Base-by-base conservation (phyloP, 2,797 vertebrate genomes). In the Rhinatrema bivittatum region DNA sequence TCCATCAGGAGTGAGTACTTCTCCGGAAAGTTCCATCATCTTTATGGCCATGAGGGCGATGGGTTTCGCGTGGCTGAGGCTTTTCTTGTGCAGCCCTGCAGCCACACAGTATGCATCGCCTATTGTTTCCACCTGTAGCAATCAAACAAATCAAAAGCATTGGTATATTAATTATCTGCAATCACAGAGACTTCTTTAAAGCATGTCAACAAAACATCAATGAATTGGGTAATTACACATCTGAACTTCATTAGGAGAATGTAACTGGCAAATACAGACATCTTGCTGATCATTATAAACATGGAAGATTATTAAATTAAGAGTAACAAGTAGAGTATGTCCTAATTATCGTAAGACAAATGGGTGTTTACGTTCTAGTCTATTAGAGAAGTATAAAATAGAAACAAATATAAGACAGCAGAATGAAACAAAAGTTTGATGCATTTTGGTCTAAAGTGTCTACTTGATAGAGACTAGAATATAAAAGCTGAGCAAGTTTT, bases 1-100 rank as follows among this genome's bases (percentile, higher is more conserved):
- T 39, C 85, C 91, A 16, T 98, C 92, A 1, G 96, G 96, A 9
- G 94, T 98, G 21, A 97, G 76, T 39, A 99, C 96, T 62, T 99
- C 94, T 71, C 97, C 94, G 5, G 96, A 97, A 24, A 98, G 91
- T 32, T 97, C 93, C 80, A 99, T 99, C 96, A 99, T 99, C 85
- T 97, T 97, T 70, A 99, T 72, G 25, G 96, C 93, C 96, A 99
- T 99, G 50, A 93, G 84, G 15, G 93, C 96, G 20, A 98, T 98
- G 22, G 91, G 91, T 56, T 89, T 93, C 2, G 96, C 92, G 0
- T 99, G 96, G 60, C 90, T 91, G 51, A 93, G 88, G 30, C 90
- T 94, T 67, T 97, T 96, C 63, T 90, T 87, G 55, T 97, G 96
- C 36, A 99, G 91, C 25, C 96, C 96, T 31, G 88, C 86, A 0